phyloP scores from a whole-genome alignment of 2,797 vertebrate species.

The Hylomyscus alleni region DNA sequence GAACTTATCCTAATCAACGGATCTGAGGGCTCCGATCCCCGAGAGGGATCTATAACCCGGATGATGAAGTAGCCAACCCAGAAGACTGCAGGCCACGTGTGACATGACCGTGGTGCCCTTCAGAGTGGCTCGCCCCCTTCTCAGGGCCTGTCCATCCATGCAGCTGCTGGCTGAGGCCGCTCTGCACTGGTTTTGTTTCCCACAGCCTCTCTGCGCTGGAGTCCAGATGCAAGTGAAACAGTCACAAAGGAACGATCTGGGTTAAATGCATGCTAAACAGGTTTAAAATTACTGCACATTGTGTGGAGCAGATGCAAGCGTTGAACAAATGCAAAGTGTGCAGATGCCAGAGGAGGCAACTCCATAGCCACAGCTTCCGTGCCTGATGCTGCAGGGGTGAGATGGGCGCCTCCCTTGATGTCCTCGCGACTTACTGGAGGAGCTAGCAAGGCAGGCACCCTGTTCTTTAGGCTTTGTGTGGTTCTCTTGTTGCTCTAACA shows the following conservation, averaged over 20 bases:
- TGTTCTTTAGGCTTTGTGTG: too few relatives aligned
- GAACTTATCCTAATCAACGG: background rate
- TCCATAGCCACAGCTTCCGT: conserved; percentile 85
- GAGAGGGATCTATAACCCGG: background rate
- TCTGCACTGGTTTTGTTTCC: conserved; percentile 87
- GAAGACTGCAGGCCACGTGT: background rate
- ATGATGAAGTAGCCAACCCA: background rate
- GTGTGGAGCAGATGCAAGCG: conserved; percentile 90
- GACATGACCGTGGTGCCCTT: background rate
- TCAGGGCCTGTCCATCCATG: conserved; percentile 57
- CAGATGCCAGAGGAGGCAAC: conserved; percentile 88
- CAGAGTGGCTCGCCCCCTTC: background rate
- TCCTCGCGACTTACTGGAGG: background rate
- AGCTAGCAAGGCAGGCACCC: background rate
- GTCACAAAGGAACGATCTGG: conserved; percentile 91
- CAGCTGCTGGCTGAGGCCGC: conserved; percentile 88
- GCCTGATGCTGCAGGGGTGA: conserved; percentile 81
- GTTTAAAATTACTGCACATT: conserved; percentile 91
- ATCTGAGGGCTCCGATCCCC: background rate
- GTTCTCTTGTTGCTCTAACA: background rate
- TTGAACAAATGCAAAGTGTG: conserved; percentile 91
- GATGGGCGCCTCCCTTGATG: conserved; percentile 79
- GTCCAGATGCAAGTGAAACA: conserved; percentile 89
- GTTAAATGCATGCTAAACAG: conserved; percentile 91
- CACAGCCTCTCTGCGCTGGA: conserved; percentile 88